Evolutionary conservation across 2,797 vertebrate species (phyloP).

Genomic region (Catostomus latipinnis): DNA sequence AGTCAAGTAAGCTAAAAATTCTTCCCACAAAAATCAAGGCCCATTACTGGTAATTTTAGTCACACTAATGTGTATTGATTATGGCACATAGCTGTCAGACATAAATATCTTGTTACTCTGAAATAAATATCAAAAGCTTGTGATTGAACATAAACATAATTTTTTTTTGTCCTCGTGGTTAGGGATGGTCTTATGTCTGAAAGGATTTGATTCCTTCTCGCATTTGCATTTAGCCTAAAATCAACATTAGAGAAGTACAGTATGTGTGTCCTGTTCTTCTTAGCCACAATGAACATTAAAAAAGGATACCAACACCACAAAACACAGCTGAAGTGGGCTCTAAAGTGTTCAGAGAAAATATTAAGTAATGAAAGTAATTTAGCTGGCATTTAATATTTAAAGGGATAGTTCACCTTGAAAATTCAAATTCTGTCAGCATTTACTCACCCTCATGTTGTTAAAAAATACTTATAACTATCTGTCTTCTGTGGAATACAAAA

Average conservation of each 20-base stretch:
- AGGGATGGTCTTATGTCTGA: conserved; percentile 28
- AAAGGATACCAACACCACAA: neutral
- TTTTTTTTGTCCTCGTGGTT: conserved; percentile 31
- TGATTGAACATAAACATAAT: neutral
- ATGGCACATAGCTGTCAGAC: neutral
- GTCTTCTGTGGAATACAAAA: too few relatives aligned
- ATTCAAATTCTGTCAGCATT: too few relatives aligned
- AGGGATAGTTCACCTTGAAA: conserved; percentile 7
- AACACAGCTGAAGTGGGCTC: conserved; percentile 16
- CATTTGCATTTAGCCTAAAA: neutral
- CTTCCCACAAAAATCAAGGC: neutral
- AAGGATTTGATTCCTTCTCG: conserved; percentile 19
- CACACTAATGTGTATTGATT: conserved; percentile 38
- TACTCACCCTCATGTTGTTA: too few relatives aligned
- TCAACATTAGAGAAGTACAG: too few relatives aligned
- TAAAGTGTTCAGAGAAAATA: conserved; percentile 35
- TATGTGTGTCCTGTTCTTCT: too few relatives aligned
- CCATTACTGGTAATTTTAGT: conserved; percentile 23
- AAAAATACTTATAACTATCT: too few relatives aligned
- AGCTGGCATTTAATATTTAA: conserved; percentile 5
- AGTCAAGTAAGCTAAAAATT: neutral
- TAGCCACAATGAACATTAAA: too few relatives aligned
- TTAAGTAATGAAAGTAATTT: conserved; percentile 27
- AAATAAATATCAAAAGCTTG: conserved; percentile 1
- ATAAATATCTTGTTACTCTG: neutral